Evolutionary conservation across 2,797 vertebrate genomes (phyloP), one percentile per base, ranked within the genome.

Genomic region (Pelodytes ibericus): DNA sequence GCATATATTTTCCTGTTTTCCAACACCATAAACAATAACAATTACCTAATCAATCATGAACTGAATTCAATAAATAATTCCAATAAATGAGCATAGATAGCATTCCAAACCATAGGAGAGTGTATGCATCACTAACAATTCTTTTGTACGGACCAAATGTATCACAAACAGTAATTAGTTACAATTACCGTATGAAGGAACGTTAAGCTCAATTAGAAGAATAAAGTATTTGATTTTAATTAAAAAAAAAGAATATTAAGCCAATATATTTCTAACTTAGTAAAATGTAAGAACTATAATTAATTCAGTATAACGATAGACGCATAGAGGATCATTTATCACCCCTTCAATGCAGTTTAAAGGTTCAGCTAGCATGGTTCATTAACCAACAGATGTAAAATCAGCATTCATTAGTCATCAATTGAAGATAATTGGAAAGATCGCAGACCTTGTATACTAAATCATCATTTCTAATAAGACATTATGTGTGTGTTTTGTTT

Each of bases 211-310:
- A 53, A 53, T 53, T 53, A 53, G 49, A 13, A 11, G 49, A 25
- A 53, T 53, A 53, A 2, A 24, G 20, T 53, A 22, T 53, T 53
- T 20, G 4, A 53, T 20, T 20, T 24, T 53, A 53, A 53, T 53
- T n/a, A 24, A 44, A 13, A 53, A 53, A 13, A 53, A 53, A 22
- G n/a, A 7, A 53, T 53, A 53, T 22, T 53, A 16, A 20, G n/a
- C n/a, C 24, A 22, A 11, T 24, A 53, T 53, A 9, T 20, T 53
- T 8, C 6, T 53, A 53, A 24, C 49, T 22, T 13, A 22, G 16
- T 53, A 53, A 53, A n/a, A 53, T 16, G 24, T 53, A 13, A 53
- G 16, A 53, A 20, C 49, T 53, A 24, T 53, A 53, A 53, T 53
- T 53, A 53, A 22, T 22, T 22, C 10, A 24, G n/a, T 20, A 53